Base-by-base conservation (phyloP, 2,113 vertebrate genomes). In the Bubo bubo region DNA sequence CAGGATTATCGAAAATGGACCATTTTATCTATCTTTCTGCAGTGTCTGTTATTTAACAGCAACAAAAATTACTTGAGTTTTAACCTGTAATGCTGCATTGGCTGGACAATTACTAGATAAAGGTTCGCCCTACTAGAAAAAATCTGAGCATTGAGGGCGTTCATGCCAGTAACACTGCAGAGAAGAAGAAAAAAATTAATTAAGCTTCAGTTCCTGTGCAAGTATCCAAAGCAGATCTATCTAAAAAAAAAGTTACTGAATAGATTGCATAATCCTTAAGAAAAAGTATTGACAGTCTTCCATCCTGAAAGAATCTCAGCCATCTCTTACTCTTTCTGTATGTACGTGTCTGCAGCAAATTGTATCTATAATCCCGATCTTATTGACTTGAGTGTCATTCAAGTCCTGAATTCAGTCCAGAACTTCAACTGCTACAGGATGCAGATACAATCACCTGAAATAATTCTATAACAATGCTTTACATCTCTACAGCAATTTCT, bases 391-490 rank as follows among this genome's bases (percentile, higher is more conserved):
- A 71, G 72, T 68, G 60, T 63, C 86, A 64, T 59, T 95, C 88
- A 93, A 95, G 45, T 27, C 71, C 60, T 47, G 30, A 41, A 41
- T 41, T 41, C 39, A 41, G 39, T 41, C 39, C 39, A 41, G 50
- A 93, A 63, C 39, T 71, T 91, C 60, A 77, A 10, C 60, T 63
- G 83, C 74, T 74, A n/a, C 43, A 63, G 67, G 79, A 86, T 49
- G 64, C 75, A 88, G 74, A 93, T 39, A 74, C n/a, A 74, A 92
- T 84, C 86, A 95, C 88, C 86, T 41, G 63, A 88, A 96, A 91
- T n/a, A 0, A 67, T 83, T 86, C 83, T 55, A 12, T 63, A 75
- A 90, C 79, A 80, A 60, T 21, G 55, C 88, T 53, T 75, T 41
- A 43, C 60, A 52, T 67, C 81, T 43, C 79, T 32, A 55, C 56